Conservation (phyloP, 92 coral and sea anemone species). For the Meandrina meandrites region DNA sequence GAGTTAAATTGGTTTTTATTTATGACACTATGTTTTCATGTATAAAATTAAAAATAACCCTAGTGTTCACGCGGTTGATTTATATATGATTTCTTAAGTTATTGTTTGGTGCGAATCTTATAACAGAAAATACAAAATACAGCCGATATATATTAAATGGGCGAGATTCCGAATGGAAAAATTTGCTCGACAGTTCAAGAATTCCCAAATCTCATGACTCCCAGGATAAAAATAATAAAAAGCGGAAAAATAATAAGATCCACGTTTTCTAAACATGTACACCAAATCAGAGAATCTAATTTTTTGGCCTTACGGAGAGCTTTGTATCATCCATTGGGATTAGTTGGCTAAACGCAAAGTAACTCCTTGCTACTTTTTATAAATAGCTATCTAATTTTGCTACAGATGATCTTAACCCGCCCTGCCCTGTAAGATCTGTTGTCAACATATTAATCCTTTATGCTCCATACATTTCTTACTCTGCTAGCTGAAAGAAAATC, state of each 20-base stretch:
- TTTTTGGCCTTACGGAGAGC: too few relatives aligned
- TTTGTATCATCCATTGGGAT: too few relatives aligned
- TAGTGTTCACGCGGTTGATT: not conserved
- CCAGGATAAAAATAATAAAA: too few relatives aligned
- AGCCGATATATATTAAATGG: not conserved
- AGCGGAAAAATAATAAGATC: too few relatives aligned
- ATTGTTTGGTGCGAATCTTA: not conserved
- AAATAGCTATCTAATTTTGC: not conserved
- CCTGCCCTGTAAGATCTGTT: not conserved
- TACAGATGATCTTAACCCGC: not conserved
- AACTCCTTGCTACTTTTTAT: not conserved
- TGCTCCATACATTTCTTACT: not conserved
- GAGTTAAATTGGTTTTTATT: not conserved
- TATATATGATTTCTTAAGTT: not conserved
- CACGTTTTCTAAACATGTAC: too few relatives aligned
- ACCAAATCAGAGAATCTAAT: too few relatives aligned
- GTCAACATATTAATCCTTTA: not conserved
- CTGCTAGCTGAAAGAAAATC: too few relatives aligned
- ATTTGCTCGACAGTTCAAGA: too few relatives aligned
- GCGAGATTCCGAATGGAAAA: too few relatives aligned
- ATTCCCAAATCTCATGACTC: too few relatives aligned
- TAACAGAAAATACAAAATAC: not conserved
- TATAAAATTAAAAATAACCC: not conserved
- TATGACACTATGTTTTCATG: not conserved
- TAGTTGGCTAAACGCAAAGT: not conserved